Conservation (phyloP, 2,113 vertebrate species). For the Morone chrysops region DNA sequence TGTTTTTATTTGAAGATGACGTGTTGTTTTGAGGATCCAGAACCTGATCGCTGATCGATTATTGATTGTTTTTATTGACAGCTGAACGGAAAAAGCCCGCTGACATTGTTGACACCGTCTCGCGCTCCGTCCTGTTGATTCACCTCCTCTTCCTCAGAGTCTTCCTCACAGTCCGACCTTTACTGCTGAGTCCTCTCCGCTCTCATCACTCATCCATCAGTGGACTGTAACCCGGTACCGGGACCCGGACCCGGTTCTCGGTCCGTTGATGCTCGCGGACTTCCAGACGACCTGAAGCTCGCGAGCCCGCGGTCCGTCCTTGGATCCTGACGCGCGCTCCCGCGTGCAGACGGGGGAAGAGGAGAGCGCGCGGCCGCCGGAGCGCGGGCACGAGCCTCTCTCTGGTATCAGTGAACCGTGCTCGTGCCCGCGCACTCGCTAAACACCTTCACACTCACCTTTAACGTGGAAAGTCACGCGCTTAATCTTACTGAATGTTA, state of each 20-base stretch:
- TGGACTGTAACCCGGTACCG: no score
- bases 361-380: slow-evolving; percentile 60
- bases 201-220: not conserved
- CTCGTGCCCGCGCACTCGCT: not conserved
- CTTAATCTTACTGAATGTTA: no score
- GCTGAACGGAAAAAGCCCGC: not conserved
- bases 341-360: slow-evolving; percentile 38
- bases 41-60: no score
- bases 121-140: slow-evolving; percentile 62
- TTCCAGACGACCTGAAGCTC: slow-evolving; percentile 81
- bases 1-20: no score
- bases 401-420: slow-evolving; percentile 7
- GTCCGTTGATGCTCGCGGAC: slow-evolving; percentile 45
- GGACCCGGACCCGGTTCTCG: not conserved
- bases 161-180: not conserved
- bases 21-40: no score
- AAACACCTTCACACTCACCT: not conserved
- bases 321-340: slow-evolving; percentile 76
- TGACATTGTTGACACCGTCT: slow-evolving; percentile 31
- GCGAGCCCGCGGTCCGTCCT: slow-evolving; percentile 78
- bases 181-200: no score
- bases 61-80: not conserved
- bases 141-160: not conserved
- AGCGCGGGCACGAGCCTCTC: slow-evolving; percentile 38
- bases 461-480: no score